Evolutionary conservation across 2,113 vertebrate genomes (phyloP).

Genomic region (Clinocottus analis): DNA sequence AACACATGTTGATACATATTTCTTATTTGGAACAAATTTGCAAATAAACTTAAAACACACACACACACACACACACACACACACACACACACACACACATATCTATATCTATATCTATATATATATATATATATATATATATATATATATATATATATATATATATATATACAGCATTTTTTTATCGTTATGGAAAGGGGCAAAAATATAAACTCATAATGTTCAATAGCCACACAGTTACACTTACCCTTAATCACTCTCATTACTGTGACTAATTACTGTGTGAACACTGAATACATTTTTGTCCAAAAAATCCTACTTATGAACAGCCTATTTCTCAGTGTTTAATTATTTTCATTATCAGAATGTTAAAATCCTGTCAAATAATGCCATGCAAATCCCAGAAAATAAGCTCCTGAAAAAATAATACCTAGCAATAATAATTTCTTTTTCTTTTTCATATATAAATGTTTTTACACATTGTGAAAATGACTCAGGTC

Average conservation of each 20-base stretch:
- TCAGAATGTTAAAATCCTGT: slow-evolving; percentile 34
- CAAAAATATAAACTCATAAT: slow-evolving; percentile 9
- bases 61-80: too few relatives aligned
- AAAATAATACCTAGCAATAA: slow-evolving; percentile 46
- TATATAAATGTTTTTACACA: slow-evolving; percentile 15
- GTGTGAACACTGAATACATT: slow-evolving; percentile 44
- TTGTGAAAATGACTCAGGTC: slow-evolving; percentile 14
- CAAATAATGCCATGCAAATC: slow-evolving; percentile 60
- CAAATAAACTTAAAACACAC: too few relatives aligned
- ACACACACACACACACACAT: too few relatives aligned
- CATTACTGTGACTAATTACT: slow-evolving; percentile 57
- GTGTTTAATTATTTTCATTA: slow-evolving; percentile 55
- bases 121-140: too few relatives aligned
- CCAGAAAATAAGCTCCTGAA: slow-evolving; percentile 36
- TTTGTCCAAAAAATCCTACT: slow-evolving; percentile 43
- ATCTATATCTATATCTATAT: too few relatives aligned
- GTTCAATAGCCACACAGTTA: slow-evolving; percentile 7
- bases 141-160: too few relatives aligned
- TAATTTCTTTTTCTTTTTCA: slow-evolving; percentile 9
- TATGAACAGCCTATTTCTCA: slow-evolving; percentile 43
- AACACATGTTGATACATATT: slow-evolving; percentile 1
- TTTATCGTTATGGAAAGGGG: neutral
- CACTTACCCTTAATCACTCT: slow-evolving; percentile 34
- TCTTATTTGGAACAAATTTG: neutral
- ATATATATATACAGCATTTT: too few relatives aligned